Evolutionary conservation across 2,113 vertebrate species (phyloP).

Genomic region (Nestor notabilis): DNA sequence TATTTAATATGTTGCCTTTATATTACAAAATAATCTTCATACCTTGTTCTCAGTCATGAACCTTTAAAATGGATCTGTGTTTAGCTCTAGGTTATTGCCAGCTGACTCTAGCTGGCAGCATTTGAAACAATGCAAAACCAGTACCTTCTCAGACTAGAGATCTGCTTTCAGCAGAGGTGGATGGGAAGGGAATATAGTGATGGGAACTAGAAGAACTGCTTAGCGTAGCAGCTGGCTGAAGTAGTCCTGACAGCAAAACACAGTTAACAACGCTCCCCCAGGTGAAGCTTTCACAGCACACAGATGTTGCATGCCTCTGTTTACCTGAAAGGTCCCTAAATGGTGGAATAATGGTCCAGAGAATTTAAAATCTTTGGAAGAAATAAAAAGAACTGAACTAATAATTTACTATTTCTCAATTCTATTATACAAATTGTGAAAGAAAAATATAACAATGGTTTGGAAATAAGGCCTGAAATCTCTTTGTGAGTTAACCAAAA

Average conservation of each 20-base stretch:
- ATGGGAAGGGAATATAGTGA: not conserved
- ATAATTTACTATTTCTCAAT: not conserved
- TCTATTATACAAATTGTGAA: not conserved
- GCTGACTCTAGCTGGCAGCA: not conserved
- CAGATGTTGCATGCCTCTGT: not conserved
- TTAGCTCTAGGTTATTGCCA: not conserved
- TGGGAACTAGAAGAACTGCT: not conserved
- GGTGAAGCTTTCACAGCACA: not conserved
- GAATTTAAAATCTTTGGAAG: not conserved
- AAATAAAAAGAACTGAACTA: not conserved
- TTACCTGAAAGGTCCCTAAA: not conserved
- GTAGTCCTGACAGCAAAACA: accelerated
- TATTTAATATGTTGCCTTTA: no score
- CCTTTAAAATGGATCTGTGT: not conserved
- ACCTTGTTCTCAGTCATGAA: not conserved
- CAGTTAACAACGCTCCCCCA: accelerated
- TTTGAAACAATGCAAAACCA: not conserved
- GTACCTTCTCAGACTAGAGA: not conserved
- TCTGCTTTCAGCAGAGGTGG: not conserved
- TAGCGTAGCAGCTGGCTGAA: not conserved
- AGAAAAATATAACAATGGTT: not conserved
- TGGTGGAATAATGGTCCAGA: not conserved
- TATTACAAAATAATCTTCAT: no score
- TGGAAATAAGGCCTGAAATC: not conserved
- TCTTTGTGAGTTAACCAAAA: not conserved